Base-by-base conservation (phyloP, 2,888 invertebrate genomes). In the Parascotia fuliginaria region DNA sequence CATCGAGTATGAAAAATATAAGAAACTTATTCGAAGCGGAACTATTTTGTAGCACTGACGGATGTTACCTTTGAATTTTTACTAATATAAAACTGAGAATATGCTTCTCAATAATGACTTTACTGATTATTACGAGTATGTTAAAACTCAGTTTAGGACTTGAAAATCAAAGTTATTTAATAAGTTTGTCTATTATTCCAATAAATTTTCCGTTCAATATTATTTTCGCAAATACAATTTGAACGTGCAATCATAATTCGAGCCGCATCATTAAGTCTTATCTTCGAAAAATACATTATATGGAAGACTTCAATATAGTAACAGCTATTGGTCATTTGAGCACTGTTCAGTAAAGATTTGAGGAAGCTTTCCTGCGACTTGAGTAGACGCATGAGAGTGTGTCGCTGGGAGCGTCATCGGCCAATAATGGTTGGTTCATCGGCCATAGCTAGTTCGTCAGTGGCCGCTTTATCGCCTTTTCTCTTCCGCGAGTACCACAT, bases 351-450 rank as follows among this genome's bases (percentile, higher is more conserved):
- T 83, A 84, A 75, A 85, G 80, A 83, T 66, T 81, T 79, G 73
- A 79, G 73, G 72, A 85, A 82, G 76, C 75, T 70, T 77, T 79
- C 73, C 70, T 65, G 74, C 76, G 79, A 75, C 70, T 49, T 56
- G 48, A 54, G 68, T 55, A 63, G 75, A 61, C 73, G 78, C 60
- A 59, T 75, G 69, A 78, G 72, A 55, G 57, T 61, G 41, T 40
- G 28, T 42, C 19, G 67, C 48, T 65, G 63, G 70, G 66, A 70
- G 65, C 81, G 91, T 92, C 92, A 94, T 94, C 94, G 94, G 69
- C 94, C 94, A 58, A 97, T 95, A 75, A 96, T 96, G 32, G 96
- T 96, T 0, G 97, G 96, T 73, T 97, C 97, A 70, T 97, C 97
- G 3, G 96, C 97, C 94, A 96, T 95, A 0, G 96, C 97, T 31